Conservation (phyloP, 2,888 invertebrate genomes). For the Nipponacmea schrenckii region DNA sequence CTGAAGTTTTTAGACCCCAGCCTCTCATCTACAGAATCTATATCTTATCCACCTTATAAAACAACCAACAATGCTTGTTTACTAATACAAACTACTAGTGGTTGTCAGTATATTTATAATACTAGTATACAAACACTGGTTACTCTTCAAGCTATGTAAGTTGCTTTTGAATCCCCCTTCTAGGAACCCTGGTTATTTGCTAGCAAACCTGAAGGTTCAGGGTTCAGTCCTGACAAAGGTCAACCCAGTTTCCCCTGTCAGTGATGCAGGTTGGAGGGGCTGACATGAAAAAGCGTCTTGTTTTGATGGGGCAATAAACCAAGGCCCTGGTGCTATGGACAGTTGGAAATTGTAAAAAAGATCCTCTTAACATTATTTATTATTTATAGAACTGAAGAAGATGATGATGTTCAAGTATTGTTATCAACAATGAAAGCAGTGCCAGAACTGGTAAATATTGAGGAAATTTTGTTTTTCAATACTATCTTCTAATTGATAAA, state of each 20-base stretch:
- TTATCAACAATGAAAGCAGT: conserved; percentile 41
- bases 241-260: too few species aligned
- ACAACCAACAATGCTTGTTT: conserved; percentile 42
- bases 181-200: too few species aligned
- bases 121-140: conserved; percentile 28
- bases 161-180: too few species aligned
- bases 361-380: neutral
- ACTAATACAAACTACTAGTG: conserved; percentile 46
- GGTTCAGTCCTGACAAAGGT: too few species aligned
- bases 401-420: conserved; percentile 48
- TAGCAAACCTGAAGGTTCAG: too few species aligned
- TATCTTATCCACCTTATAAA: conserved; percentile 46
- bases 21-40: conserved; percentile 44
- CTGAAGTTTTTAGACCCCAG: conserved; percentile 52
- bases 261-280: too few species aligned
- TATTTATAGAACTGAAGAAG: conserved; percentile 45
- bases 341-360: too few species aligned
- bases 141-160: conserved; percentile 10
- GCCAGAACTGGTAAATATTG: conserved; percentile 47
- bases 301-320: too few species aligned
- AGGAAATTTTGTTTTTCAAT: too few species aligned
- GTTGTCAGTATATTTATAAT: conserved; percentile 36
- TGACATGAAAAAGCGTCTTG: too few species aligned
- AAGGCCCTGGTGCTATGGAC: too few species aligned
- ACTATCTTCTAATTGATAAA: too few species aligned